Conservation (phyloP, 2,797 vertebrate species). For the Acanthopagrus latus region DNA sequence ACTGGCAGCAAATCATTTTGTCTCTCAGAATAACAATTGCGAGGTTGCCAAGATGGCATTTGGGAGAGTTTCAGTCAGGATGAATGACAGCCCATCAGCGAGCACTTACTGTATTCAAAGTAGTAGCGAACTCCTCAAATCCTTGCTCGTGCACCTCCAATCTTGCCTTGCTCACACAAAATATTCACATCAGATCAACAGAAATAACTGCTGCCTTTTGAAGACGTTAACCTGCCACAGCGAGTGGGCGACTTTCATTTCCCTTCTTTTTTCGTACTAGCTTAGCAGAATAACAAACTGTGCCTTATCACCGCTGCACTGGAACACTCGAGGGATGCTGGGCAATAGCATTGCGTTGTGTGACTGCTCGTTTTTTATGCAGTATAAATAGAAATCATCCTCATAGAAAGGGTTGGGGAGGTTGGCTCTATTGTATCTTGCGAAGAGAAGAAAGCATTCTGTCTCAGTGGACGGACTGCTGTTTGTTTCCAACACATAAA, state of each 20-base stretch:
- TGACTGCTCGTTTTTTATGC: conserved; percentile 43
- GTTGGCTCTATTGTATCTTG: conserved; percentile 50
- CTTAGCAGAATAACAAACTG: conserved; percentile 34
- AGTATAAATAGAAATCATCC: conserved; percentile 55
- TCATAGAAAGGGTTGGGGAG: conserved; percentile 11
- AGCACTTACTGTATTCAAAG: background rate
- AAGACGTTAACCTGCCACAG: conserved; percentile 2
- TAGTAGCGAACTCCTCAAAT: background rate
- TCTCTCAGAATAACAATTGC: background rate
- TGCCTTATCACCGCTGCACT: conserved; percentile 43
- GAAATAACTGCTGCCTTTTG: background rate
- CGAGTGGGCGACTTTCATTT: background rate
- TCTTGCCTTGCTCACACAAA: background rate
- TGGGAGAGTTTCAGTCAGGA: background rate
- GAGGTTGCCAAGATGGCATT: background rate
- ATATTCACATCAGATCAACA: background rate
- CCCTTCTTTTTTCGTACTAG: background rate
- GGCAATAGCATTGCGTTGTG: conserved; percentile 36
- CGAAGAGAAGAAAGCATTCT: conserved; percentile 20
- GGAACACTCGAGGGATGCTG: conserved; percentile 25
- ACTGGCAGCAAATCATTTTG: background rate
- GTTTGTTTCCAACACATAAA: conserved; percentile 47
- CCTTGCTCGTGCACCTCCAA: background rate
- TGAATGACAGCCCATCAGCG: background rate
- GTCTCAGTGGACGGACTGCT: conserved; percentile 28